Base-by-base conservation (phyloP, 2,113 vertebrate genomes). In the Hoplias malabaricus region DNA sequence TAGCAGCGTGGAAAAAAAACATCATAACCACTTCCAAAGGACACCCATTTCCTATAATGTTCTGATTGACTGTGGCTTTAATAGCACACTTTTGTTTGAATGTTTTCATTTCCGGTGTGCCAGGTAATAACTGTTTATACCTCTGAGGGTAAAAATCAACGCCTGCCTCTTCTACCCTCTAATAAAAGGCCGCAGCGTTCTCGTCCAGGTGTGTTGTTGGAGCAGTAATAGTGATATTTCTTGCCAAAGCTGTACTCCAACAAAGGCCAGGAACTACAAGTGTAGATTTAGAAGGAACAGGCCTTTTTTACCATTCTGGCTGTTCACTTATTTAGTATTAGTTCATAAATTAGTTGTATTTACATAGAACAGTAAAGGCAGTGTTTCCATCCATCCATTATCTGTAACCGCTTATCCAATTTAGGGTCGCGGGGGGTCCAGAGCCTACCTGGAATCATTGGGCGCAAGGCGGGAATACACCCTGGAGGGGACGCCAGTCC, bases 91-190 rank as follows among this genome's bases (percentile, higher is more conserved):
- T 61, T 77, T 66, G 29, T 50, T 53, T 31, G 53, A 53, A 43
- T 71, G 76, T 57, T 31, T 46, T 56, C n/a, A 61, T 68, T 68
- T 71, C 42, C 68, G 61, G 29, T 61, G 16, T 78, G 65, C 76
- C 76, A 38, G 56, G 61, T 70, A 78, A 70, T 78, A 68, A 76
- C 68, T 78, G 76, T 70, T 78, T 71, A 70, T 56, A 33, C 75
- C 54, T 61, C 31, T 9, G 42, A 78, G 54, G 42, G n/a, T n/a
- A 3, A 62, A 63, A 69, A 71, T 70, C 42, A 63, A 31, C 31
- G 61, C 16, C 59, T n/a, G 14, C 59, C 36, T 36, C 8, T 68
- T 53, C 76, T 63, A 7, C 1, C 33, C 53, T 42, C 65, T 69
- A 77, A 77, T 77, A 77, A 77, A 36, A 61, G 62, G n/a, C 40